phyloP scores from a whole-genome alignment of 2,888 invertebrate species.

The Dendrolimus pini region DNA sequence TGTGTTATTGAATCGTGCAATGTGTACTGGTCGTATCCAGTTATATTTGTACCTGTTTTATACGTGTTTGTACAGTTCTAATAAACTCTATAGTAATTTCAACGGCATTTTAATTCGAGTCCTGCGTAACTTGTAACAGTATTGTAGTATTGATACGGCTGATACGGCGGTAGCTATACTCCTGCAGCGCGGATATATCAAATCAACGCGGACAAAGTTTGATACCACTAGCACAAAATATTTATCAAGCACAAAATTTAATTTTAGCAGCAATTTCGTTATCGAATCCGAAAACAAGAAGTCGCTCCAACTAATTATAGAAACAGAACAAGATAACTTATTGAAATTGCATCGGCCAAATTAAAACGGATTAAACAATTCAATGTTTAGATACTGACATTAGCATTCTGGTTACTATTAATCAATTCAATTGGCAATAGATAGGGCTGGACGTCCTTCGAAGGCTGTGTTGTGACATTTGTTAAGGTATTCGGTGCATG shows the following conservation, averaged over 20 bases:
- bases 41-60: no score
- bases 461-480: slow-evolving; percentile 15
- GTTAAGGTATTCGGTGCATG: slow-evolving; percentile 5
- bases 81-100: no score
- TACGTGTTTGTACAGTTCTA: no score
- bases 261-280: not conserved
- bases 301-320: not conserved
- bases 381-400: slow-evolving; percentile 27
- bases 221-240: no score
- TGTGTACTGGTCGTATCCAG: no score
- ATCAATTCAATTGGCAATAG: slow-evolving; percentile 22
- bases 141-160: no score
- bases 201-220: no score
- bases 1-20: no score
- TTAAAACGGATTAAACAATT: slow-evolving; percentile 15
- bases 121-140: no score
- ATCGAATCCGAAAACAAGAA: not conserved
- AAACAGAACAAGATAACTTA: not conserved
- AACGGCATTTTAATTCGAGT: no score
- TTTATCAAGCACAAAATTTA: not conserved
- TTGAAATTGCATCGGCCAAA: not conserved
- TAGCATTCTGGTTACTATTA: slow-evolving; percentile 35
- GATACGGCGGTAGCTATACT: no score
- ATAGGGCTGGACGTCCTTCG: slow-evolving; percentile 15
- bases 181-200: no score